A percentile compares a stretch with the other conserved stretches of the same genome.
phyloP scores from a whole-genome alignment of 1,140 invertebrate species.

The Zaprionus kolodkinae region DNA sequence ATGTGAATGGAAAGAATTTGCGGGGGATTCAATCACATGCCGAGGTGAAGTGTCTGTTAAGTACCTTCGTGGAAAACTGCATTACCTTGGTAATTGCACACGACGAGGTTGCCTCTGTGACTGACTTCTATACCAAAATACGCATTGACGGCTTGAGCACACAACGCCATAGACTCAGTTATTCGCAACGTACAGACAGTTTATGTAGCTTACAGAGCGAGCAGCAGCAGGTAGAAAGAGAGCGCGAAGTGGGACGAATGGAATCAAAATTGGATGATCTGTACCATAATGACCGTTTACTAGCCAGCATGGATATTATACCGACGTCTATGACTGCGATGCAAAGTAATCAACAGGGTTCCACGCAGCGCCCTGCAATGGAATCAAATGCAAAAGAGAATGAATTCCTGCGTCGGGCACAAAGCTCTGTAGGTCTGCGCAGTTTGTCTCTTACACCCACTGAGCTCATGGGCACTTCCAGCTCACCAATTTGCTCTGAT shows the following conservation, averaged over 20 bases:
- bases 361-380: slow-evolving; percentile 70
- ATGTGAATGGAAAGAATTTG: slow-evolving; percentile 92
- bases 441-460: slow-evolving; percentile 80
- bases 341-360: slow-evolving; percentile 73
- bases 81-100: slow-evolving; percentile 88
- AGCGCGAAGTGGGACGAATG: slow-evolving; percentile 8
- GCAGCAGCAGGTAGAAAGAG: slow-evolving; percentile 53
- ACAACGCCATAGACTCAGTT: slow-evolving; percentile 69
- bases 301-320: slow-evolving; percentile 71
- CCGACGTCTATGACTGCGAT: slow-evolving; percentile 78
- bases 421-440: slow-evolving; percentile 80
- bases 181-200: slow-evolving; percentile 77
- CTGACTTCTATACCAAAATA: slow-evolving; percentile 83
- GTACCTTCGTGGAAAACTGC: slow-evolving; percentile 83
- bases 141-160: slow-evolving; percentile 72
- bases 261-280: slow-evolving; percentile 42
- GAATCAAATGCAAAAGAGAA: slow-evolving; percentile 23
- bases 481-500: slow-evolving; percentile 4
- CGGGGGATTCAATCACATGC: slow-evolving; percentile 89
- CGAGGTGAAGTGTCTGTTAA: slow-evolving; percentile 85
- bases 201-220: slow-evolving; percentile 73
- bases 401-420: slow-evolving; percentile 13
- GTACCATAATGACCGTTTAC: slow-evolving; percentile 61
- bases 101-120: slow-evolving; percentile 84
- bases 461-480: slow-evolving; percentile 56